Percentiles rank a stretch among this genome's conserved stretches.
Conservation (phyloP, 2,113 vertebrate species). For the Aegithalos caudatus region DNA sequence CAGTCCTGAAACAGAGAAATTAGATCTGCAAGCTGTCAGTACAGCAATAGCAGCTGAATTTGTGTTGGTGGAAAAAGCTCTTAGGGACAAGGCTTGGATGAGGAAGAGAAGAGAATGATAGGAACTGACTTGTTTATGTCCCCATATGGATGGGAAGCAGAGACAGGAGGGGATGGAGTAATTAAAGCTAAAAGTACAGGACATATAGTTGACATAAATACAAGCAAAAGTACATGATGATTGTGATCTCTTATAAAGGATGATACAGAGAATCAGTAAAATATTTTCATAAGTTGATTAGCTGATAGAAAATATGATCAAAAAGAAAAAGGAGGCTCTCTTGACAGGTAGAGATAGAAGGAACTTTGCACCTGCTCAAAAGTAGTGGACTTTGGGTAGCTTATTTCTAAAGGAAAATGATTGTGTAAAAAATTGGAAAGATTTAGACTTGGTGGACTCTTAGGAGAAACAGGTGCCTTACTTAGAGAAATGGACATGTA, state of each 20-base stretch:
- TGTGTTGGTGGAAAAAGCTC: background rate
- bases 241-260: background rate
- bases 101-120: background rate
- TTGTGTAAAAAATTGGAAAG: background rate
- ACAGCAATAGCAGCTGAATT: background rate
- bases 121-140: background rate
- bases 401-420: background rate
- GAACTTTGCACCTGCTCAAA: background rate
- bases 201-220: background rate
- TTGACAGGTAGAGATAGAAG: background rate
- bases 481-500: background rate
- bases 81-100: background rate
- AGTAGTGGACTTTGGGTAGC: background rate
- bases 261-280: background rate
- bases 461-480: background rate
- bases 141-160: background rate
- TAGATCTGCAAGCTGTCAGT: slow-evolving; percentile 1
- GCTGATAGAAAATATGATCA: background rate
- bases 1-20: background rate
- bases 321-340: background rate
- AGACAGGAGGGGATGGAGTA: background rate
- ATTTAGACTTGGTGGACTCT: background rate
- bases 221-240: background rate
- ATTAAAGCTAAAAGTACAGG: background rate
- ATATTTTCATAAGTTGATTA: background rate